These are phyloP conservation scores for Henricia sp. DNA, from an alignment of 53 echinoderm and acorn worm species.

Conservation along the genomic window DNA sequence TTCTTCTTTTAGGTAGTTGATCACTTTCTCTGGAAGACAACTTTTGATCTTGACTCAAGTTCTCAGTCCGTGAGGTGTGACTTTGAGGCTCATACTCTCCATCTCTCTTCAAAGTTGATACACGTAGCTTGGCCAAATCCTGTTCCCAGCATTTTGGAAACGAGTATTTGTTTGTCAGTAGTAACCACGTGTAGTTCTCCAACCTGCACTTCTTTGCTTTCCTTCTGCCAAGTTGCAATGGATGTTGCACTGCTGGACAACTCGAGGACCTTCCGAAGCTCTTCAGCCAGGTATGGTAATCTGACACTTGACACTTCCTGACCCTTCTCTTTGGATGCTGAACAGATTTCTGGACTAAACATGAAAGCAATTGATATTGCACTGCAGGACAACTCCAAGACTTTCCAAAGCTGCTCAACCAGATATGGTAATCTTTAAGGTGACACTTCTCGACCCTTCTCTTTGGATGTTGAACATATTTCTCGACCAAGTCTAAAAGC, in stretches of 20 bases:
- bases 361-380: too few species aligned
- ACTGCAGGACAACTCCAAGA: too few species aligned
- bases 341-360: too few species aligned
- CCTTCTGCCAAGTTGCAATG: background rate
- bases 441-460: background rate
- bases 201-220: background rate
- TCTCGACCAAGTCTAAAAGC: too few species aligned
- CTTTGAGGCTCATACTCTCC: background rate
- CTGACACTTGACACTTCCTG: too few species aligned
- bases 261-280: too few species aligned
- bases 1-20: too few species aligned
- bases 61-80: background rate
- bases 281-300: too few species aligned
- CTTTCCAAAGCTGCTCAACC: background rate
- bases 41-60: background rate
- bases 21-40: background rate
- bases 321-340: too few species aligned
- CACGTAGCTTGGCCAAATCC: background rate
- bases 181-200: background rate
- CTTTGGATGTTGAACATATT: background rate
- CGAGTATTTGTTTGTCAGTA: background rate
- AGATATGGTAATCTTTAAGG: slow-evolving; percentile 14
- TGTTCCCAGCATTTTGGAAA: background rate
- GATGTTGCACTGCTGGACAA: too few species aligned
- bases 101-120: background rate